These are phyloP conservation scores for Hypomecis atomaria DNA, from an alignment of 2,888 invertebrate species.

Conservation along the genomic window DNA sequence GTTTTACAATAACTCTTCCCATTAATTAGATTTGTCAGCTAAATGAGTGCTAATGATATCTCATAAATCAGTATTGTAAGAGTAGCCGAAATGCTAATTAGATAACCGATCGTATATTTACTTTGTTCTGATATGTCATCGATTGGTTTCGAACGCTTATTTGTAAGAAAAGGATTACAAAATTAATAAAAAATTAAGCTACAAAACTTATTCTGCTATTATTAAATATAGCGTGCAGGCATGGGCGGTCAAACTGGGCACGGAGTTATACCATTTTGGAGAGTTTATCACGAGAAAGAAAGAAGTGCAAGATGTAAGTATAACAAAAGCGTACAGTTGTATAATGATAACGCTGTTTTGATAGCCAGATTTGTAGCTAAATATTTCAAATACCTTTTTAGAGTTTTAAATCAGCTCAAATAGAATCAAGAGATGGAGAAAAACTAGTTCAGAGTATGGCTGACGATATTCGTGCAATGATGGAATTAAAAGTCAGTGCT, in stretches of 20 bases:
- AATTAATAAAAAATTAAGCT: neutral
- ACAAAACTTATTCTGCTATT: neutral
- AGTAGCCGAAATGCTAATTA: neutral
- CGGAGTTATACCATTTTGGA: slow-evolving; percentile 91
- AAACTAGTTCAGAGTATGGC: slow-evolving; percentile 93
- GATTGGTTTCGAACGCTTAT: neutral
- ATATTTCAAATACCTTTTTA: slow-evolving; percentile 57
- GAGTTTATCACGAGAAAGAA: slow-evolving; percentile 92
- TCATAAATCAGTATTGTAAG: neutral
- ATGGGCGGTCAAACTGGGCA: slow-evolving; percentile 93
- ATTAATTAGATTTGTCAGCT: slow-evolving; percentile 1
- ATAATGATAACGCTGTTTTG: neutral
- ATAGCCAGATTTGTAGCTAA: neutral
- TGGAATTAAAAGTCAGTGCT: slow-evolving; percentile 94
- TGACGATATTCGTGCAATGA: slow-evolving; percentile 93
- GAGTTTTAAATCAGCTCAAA: slow-evolving; percentile 92
- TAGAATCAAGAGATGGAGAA: slow-evolving; percentile 90
- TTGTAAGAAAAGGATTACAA: neutral
- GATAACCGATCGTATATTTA: neutral
- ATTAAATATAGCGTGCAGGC: slow-evolving; percentile 86
- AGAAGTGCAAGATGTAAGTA: slow-evolving; percentile 89
- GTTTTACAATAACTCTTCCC: slow-evolving; percentile 40
- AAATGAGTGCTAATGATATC: slow-evolving; percentile 6
- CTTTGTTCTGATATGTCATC: slow-evolving; percentile 13
- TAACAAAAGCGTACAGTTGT: neutral